A percentile compares a stretch with the other conserved stretches of the same genome.
Evolutionary conservation across 1,140 invertebrate genomes (phyloP).

Genomic region (Antheraea mylitta): DNA sequence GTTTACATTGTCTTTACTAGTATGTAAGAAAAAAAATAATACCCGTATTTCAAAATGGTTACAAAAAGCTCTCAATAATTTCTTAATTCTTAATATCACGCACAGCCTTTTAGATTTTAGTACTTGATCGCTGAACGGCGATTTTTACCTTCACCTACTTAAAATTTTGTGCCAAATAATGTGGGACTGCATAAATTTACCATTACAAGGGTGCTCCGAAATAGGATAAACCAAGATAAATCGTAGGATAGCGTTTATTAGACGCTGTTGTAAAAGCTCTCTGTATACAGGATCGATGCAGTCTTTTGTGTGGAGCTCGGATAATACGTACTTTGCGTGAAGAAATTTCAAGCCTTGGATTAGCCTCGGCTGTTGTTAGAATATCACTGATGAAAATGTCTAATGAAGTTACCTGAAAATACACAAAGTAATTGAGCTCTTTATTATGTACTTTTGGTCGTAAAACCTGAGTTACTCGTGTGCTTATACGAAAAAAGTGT

Average conservation of each 20-base stretch:
- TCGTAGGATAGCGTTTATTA: constrained; percentile 16
- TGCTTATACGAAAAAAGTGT: constrained; percentile 29
- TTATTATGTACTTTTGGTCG: not conserved
- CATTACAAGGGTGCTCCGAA: constrained; percentile 13
- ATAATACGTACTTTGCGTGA: not conserved
- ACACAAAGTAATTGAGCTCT: not conserved
- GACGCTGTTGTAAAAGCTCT: not conserved
- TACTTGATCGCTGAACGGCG: constrained; percentile 1
- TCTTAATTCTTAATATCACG: not conserved
- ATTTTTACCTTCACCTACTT: constrained; percentile 8
- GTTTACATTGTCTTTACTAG: too few species aligned
- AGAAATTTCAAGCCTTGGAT: not conserved
- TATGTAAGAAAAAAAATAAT: too few species aligned
- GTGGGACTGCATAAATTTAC: constrained; percentile 16
- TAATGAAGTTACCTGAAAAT: not conserved
- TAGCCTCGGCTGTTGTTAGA: not conserved
- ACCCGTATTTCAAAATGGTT: not conserved
- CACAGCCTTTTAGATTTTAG: not conserved
- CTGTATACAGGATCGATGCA: constrained; percentile 8
- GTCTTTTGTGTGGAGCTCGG: constrained; percentile 10
- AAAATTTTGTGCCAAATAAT: constrained; percentile 12
- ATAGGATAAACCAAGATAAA: constrained; percentile 17
- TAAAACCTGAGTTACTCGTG: not conserved
- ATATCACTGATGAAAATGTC: not conserved
- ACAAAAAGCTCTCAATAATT: not conserved